These are phyloP conservation scores for Antigone vipio DNA, from an alignment of 2,113 vertebrate species.

Conservation along the genomic window DNA sequence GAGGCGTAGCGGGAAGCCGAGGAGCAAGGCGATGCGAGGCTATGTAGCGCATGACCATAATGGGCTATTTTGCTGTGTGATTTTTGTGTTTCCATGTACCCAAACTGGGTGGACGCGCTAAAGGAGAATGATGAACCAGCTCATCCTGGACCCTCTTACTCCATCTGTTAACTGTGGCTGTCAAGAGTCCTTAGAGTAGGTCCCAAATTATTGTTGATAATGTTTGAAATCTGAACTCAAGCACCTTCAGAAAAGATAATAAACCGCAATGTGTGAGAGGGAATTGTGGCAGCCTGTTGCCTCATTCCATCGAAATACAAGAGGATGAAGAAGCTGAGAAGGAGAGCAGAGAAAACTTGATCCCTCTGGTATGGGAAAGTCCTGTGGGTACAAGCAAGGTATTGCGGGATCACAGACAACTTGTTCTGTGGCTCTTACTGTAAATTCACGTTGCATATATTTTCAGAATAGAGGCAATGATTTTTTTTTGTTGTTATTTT, in stretches of 20 bases:
- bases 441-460: not conserved
- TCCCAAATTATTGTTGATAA: not conserved
- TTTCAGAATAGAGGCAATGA: not conserved
- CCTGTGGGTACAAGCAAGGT: accelerated
- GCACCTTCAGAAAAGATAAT: not conserved
- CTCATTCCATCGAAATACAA: not conserved
- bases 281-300: not conserved
- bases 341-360: not conserved
- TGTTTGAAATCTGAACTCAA: not conserved
- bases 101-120: not conserved
- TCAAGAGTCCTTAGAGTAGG: not conserved
- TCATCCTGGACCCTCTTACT: no score
- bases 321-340: not conserved
- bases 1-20: accelerated
- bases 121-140: not conserved
- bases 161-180: no score
- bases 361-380: not conserved
- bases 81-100: not conserved
- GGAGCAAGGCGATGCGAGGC: not conserved
- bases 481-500: not conserved
- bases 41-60: not conserved
- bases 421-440: not conserved
- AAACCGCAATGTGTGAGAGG: not conserved
- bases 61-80: not conserved
- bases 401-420: not conserved